Evolutionary conservation across 2,113 vertebrate species (phyloP).

Genomic region (Myxocyprinus asiaticus): DNA sequence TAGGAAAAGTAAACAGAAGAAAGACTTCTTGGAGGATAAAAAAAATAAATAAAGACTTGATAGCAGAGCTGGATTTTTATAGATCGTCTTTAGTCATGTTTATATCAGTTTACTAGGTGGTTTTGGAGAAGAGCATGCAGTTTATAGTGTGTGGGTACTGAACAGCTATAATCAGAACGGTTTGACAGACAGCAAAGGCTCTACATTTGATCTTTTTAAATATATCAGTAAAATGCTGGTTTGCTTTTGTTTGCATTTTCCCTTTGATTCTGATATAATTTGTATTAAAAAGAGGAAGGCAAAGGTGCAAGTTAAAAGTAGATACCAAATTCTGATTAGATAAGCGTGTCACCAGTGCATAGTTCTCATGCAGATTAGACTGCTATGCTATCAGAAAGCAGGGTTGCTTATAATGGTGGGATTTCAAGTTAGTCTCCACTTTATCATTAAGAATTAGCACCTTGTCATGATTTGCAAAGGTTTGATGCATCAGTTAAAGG

Average conservation of each 20-base stretch:
- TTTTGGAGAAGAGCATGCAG: conserved; percentile 95
- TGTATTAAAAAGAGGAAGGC: conserved; percentile 79
- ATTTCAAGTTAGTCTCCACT: conserved; percentile 77
- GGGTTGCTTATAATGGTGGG: conserved; percentile 82
- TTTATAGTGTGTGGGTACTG: conserved; percentile 93
- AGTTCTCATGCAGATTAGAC: conserved; percentile 97
- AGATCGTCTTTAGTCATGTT: conserved; percentile 80
- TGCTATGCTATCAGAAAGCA: conserved; percentile 93
- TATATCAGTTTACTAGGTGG: conserved; percentile 88
- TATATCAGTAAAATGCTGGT: conserved; percentile 99
- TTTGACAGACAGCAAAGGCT: conserved; percentile 98
- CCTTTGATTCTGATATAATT: conserved; percentile 80
- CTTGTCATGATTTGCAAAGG: conserved; percentile 85
- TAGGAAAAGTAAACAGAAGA: conserved; percentile 16
- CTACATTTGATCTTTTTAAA: conserved; percentile 87
- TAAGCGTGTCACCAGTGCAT: conserved; percentile 85
- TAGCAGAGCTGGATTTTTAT: conserved; percentile 64
- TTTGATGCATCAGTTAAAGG: too few relatives aligned
- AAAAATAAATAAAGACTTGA: conserved; percentile 74
- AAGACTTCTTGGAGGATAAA: conserved; percentile 67
- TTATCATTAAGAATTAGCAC: conserved; percentile 90
- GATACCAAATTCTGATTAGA: conserved; percentile 82
- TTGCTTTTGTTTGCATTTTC: conserved; percentile 82
- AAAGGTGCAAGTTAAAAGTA: conserved; percentile 87
- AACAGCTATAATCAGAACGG: conserved; percentile 92